A percentile compares a stretch with the other conserved stretches of the same genome.
phyloP scores from a whole-genome alignment of 2,797 vertebrate species.

The Esox masquinongy region DNA sequence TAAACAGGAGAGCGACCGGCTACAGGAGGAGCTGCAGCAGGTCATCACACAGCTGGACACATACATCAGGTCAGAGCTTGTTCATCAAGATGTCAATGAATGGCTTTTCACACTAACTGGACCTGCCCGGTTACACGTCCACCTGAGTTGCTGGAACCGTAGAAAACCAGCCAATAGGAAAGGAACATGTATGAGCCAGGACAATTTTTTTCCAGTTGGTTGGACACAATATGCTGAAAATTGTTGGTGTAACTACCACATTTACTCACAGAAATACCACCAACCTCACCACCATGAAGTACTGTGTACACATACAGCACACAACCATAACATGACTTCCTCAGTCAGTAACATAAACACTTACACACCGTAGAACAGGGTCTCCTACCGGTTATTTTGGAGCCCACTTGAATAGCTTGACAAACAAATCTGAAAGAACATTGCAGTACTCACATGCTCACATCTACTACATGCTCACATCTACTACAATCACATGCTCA shows the following conservation, averaged over 20 bases:
- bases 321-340: neutral
- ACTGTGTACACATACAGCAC: neutral
- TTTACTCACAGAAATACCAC: neutral
- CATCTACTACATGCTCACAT: no score
- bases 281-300: neutral
- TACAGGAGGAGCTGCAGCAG: slow-evolving; percentile 79
- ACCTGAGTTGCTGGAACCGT: neutral
- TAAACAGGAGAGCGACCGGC: slow-evolving; percentile 83
- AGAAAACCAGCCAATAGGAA: neutral
- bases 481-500: no score
- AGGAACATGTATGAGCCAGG: neutral
- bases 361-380: no score
- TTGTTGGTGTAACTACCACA: neutral
- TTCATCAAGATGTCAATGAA: neutral
- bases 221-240: neutral
- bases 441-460: no score
- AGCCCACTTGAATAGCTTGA: no score
- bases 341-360: neutral
- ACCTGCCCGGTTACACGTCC: neutral
- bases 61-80: slow-evolving; percentile 78
- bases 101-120: neutral
- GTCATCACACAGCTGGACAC: slow-evolving; percentile 83
- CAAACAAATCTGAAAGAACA: no score
- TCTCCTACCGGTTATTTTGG: no score
- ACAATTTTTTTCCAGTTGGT: neutral